phyloP scores from a whole-genome alignment of 1,140 invertebrate genomes.

The Zaprionus vittiger region DNA sequence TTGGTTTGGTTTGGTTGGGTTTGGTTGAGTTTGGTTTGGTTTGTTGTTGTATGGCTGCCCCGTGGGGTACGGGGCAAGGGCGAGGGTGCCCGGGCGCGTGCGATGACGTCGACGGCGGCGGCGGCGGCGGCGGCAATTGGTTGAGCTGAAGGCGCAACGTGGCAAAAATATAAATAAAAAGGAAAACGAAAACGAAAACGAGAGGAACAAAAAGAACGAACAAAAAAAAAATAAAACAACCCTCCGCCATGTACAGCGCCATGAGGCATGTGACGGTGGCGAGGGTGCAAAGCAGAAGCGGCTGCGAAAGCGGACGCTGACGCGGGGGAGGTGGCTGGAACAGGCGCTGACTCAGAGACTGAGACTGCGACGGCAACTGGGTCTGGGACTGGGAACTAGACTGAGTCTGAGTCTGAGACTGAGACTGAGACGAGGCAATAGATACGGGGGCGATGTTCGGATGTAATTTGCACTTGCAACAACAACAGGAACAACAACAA shows the following conservation, averaged over 20 bases:
- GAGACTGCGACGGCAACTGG: slow-evolving; percentile 33
- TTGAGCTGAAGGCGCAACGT: slow-evolving; percentile 68
- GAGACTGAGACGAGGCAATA: slow-evolving; percentile 4
- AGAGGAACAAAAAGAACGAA: slow-evolving; percentile 48
- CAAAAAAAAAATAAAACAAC: slow-evolving; percentile 56
- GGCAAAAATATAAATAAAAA: slow-evolving; percentile 50
- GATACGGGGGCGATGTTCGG: slow-evolving; percentile 18
- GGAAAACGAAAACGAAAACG: slow-evolving; percentile 36
- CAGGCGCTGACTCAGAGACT: slow-evolving; percentile 67
- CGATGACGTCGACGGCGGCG: slow-evolving; percentile 34
- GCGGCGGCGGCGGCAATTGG: slow-evolving; percentile 59
- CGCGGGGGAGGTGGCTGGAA: background rate
- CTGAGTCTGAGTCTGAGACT: slow-evolving; percentile 26
- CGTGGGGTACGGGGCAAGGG: background rate
- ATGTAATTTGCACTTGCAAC: slow-evolving; percentile 37
- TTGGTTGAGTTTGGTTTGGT: background rate
- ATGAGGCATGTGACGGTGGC: background rate
- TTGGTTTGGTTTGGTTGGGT: slow-evolving; percentile 15
- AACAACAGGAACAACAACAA: slow-evolving; percentile 3
- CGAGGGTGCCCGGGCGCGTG: slow-evolving; percentile 3
- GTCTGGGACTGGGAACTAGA: background rate
- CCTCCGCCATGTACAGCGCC: slow-evolving; percentile 46
- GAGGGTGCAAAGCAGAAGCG: background rate
- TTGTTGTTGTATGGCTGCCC: slow-evolving; percentile 65
- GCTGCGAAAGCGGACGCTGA: background rate